These are phyloP conservation scores for Lepas anatifera DNA, from an alignment of 2,888 invertebrate species.

Conservation along the genomic window DNA sequence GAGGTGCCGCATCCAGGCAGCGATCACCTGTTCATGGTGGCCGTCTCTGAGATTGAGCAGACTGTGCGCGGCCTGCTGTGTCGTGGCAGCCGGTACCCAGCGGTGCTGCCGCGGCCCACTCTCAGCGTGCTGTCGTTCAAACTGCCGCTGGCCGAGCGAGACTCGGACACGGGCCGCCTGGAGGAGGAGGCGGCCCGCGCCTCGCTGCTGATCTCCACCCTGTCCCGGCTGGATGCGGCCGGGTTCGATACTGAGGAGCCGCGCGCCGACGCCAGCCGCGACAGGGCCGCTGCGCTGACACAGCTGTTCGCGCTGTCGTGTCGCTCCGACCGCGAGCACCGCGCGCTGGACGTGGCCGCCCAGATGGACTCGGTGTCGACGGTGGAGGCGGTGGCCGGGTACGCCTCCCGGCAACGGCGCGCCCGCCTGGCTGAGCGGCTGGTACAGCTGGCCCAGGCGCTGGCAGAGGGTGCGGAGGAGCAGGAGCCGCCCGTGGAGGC, in stretches of 20 bases:
- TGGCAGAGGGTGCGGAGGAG: not conserved
- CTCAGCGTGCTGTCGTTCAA: slow-evolving; percentile 56
- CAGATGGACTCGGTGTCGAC: not conserved
- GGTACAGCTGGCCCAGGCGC: not conserved
- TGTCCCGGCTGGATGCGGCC: slow-evolving; percentile 14
- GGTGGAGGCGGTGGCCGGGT: not conserved
- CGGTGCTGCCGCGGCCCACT: slow-evolving; percentile 72
- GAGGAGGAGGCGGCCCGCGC: slow-evolving; percentile 19
- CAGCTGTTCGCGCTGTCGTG: slow-evolving; percentile 19
- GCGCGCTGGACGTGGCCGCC: slow-evolving; percentile 21
- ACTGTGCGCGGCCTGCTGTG: slow-evolving; percentile 72
- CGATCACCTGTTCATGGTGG: slow-evolving; percentile 61
- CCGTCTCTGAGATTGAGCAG: slow-evolving; percentile 63
- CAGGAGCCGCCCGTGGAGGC: not conserved
- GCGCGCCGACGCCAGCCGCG: not conserved
- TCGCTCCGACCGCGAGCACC: slow-evolving; percentile 20
- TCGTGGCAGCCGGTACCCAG: slow-evolving; percentile 76
- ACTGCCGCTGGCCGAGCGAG: slow-evolving; percentile 21
- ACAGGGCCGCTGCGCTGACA: not conserved
- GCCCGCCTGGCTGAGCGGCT: not conserved
- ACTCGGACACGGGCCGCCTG: slow-evolving; percentile 20
- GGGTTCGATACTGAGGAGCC: slow-evolving; percentile 16
- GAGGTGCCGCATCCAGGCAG: slow-evolving; percentile 61
- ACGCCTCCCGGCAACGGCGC: slow-evolving; percentile 3
- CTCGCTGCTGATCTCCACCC: slow-evolving; percentile 14